These are phyloP conservation scores for Bombyx mandarina DNA, from an alignment of 1,140 invertebrate species.

Conservation along the genomic window DNA sequence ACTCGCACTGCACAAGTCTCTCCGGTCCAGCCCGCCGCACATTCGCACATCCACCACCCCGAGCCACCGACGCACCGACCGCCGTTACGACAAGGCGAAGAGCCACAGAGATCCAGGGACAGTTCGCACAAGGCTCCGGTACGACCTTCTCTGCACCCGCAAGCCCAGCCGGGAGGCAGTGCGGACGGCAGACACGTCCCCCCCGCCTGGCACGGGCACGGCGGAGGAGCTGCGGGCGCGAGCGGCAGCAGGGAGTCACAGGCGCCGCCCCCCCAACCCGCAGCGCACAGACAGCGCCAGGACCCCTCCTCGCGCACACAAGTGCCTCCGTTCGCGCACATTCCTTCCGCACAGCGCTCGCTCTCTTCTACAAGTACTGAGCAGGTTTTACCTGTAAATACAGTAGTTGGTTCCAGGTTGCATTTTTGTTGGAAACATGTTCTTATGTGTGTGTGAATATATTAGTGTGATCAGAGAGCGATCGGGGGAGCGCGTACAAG, in stretches of 20 bases:
- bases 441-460: neutral
- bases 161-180: conserved; percentile 27
- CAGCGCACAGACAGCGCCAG: conserved; percentile 73
- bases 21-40: conserved; percentile 84
- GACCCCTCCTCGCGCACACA: conserved; percentile 82
- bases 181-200: conserved; percentile 15
- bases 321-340: conserved; percentile 90
- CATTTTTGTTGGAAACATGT: no score
- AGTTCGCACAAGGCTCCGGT: conserved; percentile 37
- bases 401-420: no score
- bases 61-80: conserved; percentile 84
- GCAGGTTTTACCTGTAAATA: conserved; percentile 40
- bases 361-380: conserved; percentile 60
- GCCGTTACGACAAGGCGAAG: conserved; percentile 79
- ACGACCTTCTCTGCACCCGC: conserved; percentile 31
- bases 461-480: neutral
- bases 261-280: conserved; percentile 22
- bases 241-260: conserved; percentile 16
- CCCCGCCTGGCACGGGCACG: conserved; percentile 30
- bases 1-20: conserved; percentile 81
- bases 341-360: conserved; percentile 86
- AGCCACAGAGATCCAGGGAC: conserved; percentile 30
- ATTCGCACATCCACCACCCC: conserved; percentile 81
- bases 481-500: neutral
- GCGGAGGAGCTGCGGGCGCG: conserved; percentile 76